These are phyloP conservation scores for Sinonovacula constricta DNA, from an alignment of 1,140 invertebrate species.

Conservation along the genomic window DNA sequence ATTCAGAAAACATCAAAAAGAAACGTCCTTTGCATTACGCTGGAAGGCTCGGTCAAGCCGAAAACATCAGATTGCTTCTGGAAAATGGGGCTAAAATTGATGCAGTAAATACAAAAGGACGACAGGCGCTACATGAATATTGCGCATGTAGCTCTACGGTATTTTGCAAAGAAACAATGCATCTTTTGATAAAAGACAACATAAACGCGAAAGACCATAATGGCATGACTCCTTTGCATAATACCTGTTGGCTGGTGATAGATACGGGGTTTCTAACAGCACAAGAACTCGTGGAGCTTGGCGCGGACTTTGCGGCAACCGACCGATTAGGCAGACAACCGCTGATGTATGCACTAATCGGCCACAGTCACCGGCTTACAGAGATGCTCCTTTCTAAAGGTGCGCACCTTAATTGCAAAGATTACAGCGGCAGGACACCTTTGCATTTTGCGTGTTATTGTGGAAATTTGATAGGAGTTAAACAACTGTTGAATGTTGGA, in stretches of 20 bases:
- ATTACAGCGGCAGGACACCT: not conserved
- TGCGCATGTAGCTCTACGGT: not conserved
- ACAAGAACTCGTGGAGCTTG: not conserved
- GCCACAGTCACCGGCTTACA: not conserved
- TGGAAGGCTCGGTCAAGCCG: not conserved
- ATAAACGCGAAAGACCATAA: constrained; percentile 27
- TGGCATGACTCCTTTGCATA: constrained; percentile 20
- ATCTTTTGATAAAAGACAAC: constrained; percentile 5
- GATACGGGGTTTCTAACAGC: constrained; percentile 21
- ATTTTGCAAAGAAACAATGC: constrained; percentile 8
- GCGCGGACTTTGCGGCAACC: constrained; percentile 5
- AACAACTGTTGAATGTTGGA: not conserved
- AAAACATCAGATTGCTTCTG: constrained; percentile 15
- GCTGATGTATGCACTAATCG: constrained; percentile 28
- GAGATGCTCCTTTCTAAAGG: not conserved
- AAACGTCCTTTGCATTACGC: constrained; percentile 41
- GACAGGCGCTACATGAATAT: constrained; percentile 14
- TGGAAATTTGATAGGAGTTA: not conserved
- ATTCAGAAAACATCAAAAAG: not conserved
- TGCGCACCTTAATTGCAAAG: not conserved
- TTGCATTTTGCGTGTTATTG: not conserved
- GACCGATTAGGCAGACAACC: constrained; percentile 22
- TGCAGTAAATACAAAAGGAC: not conserved
- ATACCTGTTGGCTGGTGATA: constrained; percentile 17
- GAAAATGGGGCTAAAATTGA: constrained; percentile 2